Percentiles rank a stretch among this genome's conserved stretches.
phyloP scores from a whole-genome alignment of 1,140 invertebrate species.

The Heliothis subflexa region DNA sequence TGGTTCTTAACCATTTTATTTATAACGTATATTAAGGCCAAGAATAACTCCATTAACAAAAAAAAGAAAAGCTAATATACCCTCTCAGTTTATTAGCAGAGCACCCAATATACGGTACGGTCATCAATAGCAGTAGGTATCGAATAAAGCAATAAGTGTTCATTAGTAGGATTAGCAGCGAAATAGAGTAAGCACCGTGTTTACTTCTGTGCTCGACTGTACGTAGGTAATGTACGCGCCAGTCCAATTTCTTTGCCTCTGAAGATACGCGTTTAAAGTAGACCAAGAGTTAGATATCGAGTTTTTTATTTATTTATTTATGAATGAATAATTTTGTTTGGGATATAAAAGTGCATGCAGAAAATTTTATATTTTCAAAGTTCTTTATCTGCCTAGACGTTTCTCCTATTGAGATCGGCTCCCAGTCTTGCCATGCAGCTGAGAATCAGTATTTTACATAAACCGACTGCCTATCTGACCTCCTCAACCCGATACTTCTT shows the following conservation, averaged over 20 bases:
- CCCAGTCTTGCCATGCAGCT: too few relatives aligned
- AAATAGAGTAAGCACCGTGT: constrained; percentile 26
- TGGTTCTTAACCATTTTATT: too few relatives aligned
- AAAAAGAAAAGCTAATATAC: constrained; percentile 15
- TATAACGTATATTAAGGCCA: too few relatives aligned
- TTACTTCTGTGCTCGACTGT: constrained; percentile 4
- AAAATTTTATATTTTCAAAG: background rate
- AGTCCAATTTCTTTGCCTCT: constrained; percentile 1
- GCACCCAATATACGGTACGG: constrained; percentile 7
- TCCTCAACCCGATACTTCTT: too few relatives aligned
- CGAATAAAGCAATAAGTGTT: constrained; percentile 37
- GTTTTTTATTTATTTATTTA: background rate
- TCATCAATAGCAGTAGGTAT: background rate
- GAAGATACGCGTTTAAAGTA: background rate
- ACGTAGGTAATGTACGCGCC: background rate
- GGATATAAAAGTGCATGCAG: background rate
- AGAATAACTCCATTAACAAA: background rate
- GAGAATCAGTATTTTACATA: too few relatives aligned
- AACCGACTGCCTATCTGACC: too few relatives aligned
- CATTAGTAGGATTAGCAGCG: constrained; percentile 33
- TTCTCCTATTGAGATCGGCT: too few relatives aligned
- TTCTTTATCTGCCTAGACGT: too few relatives aligned
- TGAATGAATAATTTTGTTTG: background rate
- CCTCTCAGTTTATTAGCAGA: constrained; percentile 3
- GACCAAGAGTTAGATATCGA: background rate